Percentiles rank a stretch among this genome's conserved stretches.
phyloP scores from a whole-genome alignment of 2,113 vertebrate species.

The Sigmodon hispidus region DNA sequence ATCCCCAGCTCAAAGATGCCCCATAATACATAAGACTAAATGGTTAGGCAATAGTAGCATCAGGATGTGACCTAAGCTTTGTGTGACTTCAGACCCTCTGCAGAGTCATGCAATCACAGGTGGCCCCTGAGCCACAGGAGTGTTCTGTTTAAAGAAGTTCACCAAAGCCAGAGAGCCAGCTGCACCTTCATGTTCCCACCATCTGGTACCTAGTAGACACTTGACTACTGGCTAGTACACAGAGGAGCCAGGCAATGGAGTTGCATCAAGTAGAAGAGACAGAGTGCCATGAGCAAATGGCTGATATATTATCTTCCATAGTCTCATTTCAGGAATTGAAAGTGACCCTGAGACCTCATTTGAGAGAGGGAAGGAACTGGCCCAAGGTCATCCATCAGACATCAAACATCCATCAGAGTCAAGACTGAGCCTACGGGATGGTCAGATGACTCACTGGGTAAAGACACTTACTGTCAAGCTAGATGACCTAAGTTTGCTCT shows the following conservation, averaged over 20 bases:
- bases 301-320: accelerated
- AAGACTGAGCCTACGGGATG: background rate
- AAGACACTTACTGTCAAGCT: background rate
- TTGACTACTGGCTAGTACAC: accelerated
- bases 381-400: background rate
- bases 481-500: background rate
- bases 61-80: background rate
- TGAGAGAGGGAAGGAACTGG: background rate
- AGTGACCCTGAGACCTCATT: background rate
- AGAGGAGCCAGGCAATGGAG: background rate
- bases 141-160: background rate
- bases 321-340: background rate
- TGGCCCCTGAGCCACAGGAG: background rate
- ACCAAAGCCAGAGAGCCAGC: background rate
- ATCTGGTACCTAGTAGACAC: accelerated
- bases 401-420: background rate
- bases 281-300: background rate
- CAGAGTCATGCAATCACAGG: accelerated
- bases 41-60: background rate
- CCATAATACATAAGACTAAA: background rate
- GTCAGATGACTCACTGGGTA: background rate
- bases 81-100: background rate
- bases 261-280: background rate
- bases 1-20: background rate
- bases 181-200: background rate